phyloP scores from a whole-genome alignment of 1,140 invertebrate genomes.

The Mamestra configurata region DNA sequence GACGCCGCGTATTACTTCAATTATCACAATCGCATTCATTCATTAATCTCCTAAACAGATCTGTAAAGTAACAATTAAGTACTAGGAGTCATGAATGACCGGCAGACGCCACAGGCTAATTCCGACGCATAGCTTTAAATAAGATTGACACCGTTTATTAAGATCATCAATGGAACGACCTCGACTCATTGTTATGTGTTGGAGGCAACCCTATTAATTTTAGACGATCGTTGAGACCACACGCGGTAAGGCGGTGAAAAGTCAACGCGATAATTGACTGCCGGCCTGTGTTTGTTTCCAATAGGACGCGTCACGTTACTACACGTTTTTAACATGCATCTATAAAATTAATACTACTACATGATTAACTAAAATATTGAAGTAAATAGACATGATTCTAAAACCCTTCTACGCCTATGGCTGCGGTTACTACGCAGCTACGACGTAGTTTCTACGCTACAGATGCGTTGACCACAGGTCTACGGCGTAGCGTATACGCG shows the following conservation, averaged over 20 bases:
- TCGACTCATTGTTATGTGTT: conserved; percentile 62
- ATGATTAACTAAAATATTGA: no score
- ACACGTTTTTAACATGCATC: background rate
- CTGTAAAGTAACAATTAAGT: conserved; percentile 45
- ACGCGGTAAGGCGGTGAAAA: conserved; percentile 62
- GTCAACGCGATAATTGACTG: conserved; percentile 58
- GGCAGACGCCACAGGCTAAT: conserved; percentile 16
- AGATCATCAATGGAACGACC: conserved; percentile 59
- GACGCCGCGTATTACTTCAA: background rate
- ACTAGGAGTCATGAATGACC: conserved; percentile 30
- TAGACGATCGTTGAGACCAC: conserved; percentile 60
- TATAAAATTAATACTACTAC: background rate
- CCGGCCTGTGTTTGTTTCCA: background rate
- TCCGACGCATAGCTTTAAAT: conserved; percentile 51
- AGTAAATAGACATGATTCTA: no score
- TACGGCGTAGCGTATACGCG: background rate
- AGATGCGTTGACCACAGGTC: background rate
- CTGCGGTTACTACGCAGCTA: no score
- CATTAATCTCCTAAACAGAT: conserved; percentile 43
- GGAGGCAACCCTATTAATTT: conserved; percentile 61
- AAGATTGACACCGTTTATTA: conserved; percentile 59
- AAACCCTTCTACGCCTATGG: no score
- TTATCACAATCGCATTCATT: conserved; percentile 40
- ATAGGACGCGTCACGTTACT: background rate
- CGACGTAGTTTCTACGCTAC: background rate